Percentiles rank a stretch among this genome's conserved stretches.
phyloP scores from a whole-genome alignment of 1,140 invertebrate species.

The Apis laboriosa region DNA sequence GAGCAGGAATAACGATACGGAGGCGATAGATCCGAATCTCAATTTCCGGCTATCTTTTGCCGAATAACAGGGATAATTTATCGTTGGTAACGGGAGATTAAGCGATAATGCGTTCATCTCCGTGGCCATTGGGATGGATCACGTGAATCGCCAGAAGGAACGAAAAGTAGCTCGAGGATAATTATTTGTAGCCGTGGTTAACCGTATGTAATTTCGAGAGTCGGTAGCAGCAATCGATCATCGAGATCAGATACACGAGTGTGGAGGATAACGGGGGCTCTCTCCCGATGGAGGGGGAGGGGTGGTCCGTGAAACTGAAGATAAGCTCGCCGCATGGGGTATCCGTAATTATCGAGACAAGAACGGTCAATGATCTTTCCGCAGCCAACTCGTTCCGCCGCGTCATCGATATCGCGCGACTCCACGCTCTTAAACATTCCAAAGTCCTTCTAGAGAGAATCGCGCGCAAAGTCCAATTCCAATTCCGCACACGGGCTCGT shows the following conservation, averaged over 20 bases:
- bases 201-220: constrained; percentile 68
- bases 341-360: constrained; percentile 71
- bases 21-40: not conserved
- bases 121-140: constrained; percentile 29
- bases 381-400: constrained; percentile 58
- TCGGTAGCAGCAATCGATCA: constrained; percentile 73
- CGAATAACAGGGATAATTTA: constrained; percentile 50
- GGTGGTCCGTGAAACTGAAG: constrained; percentile 59
- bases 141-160: constrained; percentile 57
- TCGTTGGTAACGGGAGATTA: constrained; percentile 49
- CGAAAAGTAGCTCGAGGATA: constrained; percentile 59
- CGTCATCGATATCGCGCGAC: constrained; percentile 61
- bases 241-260: constrained; percentile 62
- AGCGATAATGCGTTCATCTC: constrained; percentile 45
- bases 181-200: constrained; percentile 64
- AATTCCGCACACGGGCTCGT: not conserved
- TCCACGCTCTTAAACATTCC: constrained; percentile 16
- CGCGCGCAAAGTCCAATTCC: not conserved
- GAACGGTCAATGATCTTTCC: constrained; percentile 68
- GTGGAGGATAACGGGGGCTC: constrained; percentile 47
- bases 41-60: constrained; percentile 38
- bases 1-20: not conserved
- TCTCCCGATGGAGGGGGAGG: constrained; percentile 31
- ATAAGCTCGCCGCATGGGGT: constrained; percentile 70
- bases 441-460: not conserved